These are phyloP conservation scores for Chloroceryle inda DNA, from an alignment of 2,797 vertebrate genomes.

Conservation along the genomic window DNA sequence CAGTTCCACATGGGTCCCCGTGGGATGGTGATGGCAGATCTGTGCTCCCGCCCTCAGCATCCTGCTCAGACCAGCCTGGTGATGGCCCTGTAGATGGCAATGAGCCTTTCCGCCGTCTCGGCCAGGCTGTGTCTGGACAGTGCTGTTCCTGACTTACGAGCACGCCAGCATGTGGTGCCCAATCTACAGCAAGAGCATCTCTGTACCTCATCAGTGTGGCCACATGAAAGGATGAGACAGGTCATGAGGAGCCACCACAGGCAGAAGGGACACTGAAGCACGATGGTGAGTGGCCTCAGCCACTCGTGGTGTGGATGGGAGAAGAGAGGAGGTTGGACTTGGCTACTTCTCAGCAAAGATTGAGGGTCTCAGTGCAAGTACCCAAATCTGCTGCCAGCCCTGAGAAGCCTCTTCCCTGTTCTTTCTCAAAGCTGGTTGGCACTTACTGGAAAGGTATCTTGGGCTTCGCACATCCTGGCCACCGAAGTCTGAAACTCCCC, in stretches of 20 bases:
- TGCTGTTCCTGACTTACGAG: not conserved
- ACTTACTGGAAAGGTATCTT: conserved; percentile 88
- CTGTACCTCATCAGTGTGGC: not conserved
- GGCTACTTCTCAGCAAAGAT: not conserved
- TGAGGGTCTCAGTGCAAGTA: not conserved
- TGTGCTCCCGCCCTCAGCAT: not conserved
- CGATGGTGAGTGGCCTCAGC: rapidly evolving
- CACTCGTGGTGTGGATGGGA: rapidly evolving
- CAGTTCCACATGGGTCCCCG: not conserved
- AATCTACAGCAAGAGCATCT: not conserved
- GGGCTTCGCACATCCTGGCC: conserved; percentile 90
- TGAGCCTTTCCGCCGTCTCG: rapidly evolving
- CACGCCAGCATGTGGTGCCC: not conserved
- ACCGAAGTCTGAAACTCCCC: conserved; percentile 94
- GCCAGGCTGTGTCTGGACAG: not conserved
- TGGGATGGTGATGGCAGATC: rapidly evolving
- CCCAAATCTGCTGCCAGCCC: not conserved
- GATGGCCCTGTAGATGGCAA: not conserved
- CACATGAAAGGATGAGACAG: not conserved
- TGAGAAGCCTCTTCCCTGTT: rapidly evolving
- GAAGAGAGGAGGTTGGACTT: not conserved
- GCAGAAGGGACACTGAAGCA: not conserved
- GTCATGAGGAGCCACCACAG: not conserved
- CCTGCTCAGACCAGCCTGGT: not conserved
- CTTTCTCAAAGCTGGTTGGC: not conserved